These are phyloP conservation scores for Trachelipus rathkii DNA, from an alignment of 1,140 invertebrate species.

Conservation along the genomic window DNA sequence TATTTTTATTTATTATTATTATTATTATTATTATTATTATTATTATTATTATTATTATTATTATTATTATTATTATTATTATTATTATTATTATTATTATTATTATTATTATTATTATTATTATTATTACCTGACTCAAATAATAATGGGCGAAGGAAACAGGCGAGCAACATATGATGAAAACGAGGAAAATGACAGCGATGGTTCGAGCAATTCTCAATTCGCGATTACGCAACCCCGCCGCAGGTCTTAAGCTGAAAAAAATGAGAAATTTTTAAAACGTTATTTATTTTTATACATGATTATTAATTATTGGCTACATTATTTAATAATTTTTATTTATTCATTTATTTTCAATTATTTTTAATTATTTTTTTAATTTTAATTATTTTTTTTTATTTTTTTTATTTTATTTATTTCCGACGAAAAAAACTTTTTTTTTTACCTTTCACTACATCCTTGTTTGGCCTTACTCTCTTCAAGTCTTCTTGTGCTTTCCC, in stretches of 20 bases:
- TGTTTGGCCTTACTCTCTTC: no score
- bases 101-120: background rate
- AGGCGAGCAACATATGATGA: constrained; percentile 40
- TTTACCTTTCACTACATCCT: no score
- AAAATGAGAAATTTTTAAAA: no score
- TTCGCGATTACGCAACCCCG: constrained; percentile 37
- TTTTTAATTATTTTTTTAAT: no score
- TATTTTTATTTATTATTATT: background rate
- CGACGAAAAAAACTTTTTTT: no score
- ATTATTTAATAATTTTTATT: no score
- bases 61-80: background rate
- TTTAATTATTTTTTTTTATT: no score
- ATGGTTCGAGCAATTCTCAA: constrained; percentile 44
- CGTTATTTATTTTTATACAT: no score
- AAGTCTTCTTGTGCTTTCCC: no score
- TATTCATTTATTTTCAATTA: no score
- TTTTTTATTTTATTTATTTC: no score
- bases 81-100: background rate
- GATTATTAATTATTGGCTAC: no score
- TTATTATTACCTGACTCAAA: constrained; percentile 25
- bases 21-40: background rate
- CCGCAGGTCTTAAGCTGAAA: background rate
- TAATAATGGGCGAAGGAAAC: constrained; percentile 39
- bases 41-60: background rate
- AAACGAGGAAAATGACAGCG: constrained; percentile 41